These are phyloP conservation scores for Amphipoea oculea DNA, from an alignment of 2,888 invertebrate species.

Conservation along the genomic window DNA sequence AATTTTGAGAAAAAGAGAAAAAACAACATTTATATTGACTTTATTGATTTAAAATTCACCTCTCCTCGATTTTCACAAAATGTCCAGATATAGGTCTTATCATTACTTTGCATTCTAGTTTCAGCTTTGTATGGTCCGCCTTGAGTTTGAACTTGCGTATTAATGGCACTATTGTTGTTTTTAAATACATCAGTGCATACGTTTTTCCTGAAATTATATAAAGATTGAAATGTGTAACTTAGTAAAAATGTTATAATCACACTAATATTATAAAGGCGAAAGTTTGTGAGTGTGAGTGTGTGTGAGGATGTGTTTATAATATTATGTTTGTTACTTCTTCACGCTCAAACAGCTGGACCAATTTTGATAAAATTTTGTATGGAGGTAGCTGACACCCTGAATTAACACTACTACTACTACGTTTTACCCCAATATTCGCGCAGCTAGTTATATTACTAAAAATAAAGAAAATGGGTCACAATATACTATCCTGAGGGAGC, in stretches of 20 bases:
- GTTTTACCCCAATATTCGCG: too few relatives aligned
- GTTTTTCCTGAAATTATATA: constrained; percentile 58
- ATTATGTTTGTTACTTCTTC: too few relatives aligned
- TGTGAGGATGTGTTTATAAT: too few relatives aligned
- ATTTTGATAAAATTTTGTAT: too few relatives aligned
- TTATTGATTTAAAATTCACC: background rate
- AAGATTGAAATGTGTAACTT: background rate
- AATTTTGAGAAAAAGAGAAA: background rate
- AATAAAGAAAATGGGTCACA: background rate
- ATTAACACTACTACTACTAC: too few relatives aligned
- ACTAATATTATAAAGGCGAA: too few relatives aligned
- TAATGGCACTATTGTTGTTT: constrained; percentile 50
- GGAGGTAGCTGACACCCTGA: too few relatives aligned
- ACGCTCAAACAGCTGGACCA: too few relatives aligned
- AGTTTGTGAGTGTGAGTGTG: too few relatives aligned
- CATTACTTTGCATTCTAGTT: constrained; percentile 47
- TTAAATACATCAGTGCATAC: constrained; percentile 59
- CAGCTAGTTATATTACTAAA: background rate
- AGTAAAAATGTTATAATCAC: too few relatives aligned
- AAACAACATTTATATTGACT: background rate
- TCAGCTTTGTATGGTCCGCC: constrained; percentile 56
- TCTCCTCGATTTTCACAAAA: constrained; percentile 38
- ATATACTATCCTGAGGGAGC: background rate
- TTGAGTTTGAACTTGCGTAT: constrained; percentile 53
- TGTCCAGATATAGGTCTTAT: constrained; percentile 58